A percentile compares a stretch with the other conserved stretches of the same genome.
These are phyloP conservation scores for Bungarus multicinctus DNA, from an alignment of 2,113 vertebrate genomes.

Conservation along the genomic window DNA sequence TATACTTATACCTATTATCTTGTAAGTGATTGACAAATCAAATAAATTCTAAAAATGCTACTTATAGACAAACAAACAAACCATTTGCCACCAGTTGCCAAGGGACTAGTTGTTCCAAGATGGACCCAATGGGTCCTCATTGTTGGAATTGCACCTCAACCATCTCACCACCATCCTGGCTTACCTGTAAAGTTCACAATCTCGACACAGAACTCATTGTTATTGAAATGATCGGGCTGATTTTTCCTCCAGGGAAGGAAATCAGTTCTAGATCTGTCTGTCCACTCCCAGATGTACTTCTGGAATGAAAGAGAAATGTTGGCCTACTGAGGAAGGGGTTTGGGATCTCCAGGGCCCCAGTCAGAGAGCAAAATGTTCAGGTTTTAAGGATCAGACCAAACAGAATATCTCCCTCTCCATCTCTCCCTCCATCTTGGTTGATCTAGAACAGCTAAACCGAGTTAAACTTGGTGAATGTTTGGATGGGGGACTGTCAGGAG, in stretches of 20 bases:
- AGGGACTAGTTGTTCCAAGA: not conserved
- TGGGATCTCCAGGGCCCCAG: too few relatives aligned
- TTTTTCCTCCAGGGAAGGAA: fast-evolving
- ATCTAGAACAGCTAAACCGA: not conserved
- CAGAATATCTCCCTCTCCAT: not conserved
- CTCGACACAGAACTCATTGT: not conserved
- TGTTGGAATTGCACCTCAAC: not conserved
- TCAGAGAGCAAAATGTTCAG: not conserved
- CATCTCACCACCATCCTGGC: not conserved
- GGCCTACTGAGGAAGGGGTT: too few relatives aligned
- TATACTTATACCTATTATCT: too few relatives aligned
- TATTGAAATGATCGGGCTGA: not conserved
- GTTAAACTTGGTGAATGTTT: not conserved
- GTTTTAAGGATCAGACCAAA: not conserved
- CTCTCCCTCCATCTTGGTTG: not conserved
- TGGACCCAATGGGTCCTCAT: not conserved
- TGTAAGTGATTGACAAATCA: too few relatives aligned
- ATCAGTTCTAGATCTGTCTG: not conserved
- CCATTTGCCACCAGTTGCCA: not conserved
- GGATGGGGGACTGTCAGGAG: not conserved
- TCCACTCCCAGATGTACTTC: not conserved
- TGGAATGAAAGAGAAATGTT: not conserved
- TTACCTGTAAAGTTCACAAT: not conserved
- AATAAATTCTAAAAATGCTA: too few relatives aligned
- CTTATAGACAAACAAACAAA: not conserved